Conservation (phyloP, 1,140 invertebrate species). For the Heliothis subflexa region DNA sequence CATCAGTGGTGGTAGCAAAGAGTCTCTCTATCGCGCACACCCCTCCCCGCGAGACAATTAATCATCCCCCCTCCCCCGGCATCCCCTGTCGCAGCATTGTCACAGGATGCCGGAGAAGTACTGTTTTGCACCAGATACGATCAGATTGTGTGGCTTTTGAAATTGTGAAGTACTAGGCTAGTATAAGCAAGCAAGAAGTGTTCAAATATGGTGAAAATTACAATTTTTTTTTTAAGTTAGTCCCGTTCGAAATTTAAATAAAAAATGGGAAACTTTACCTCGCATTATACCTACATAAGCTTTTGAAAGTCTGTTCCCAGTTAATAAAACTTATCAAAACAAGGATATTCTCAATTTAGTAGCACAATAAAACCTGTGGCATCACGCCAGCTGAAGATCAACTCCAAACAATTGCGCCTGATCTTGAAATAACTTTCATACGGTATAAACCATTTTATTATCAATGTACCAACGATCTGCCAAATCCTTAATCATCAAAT, state of each 20-base stretch:
- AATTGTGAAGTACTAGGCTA: slow-evolving; percentile 26
- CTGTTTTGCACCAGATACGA: slow-evolving; percentile 39
- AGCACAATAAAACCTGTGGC: background rate
- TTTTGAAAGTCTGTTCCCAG: background rate
- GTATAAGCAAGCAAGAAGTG: background rate
- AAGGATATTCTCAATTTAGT: background rate
- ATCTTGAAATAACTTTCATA: background rate
- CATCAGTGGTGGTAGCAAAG: slow-evolving; percentile 36
- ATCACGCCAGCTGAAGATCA: background rate
- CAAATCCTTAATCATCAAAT: slow-evolving; percentile 44
- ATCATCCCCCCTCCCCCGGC: slow-evolving; percentile 57
- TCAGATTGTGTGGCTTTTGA: slow-evolving; percentile 32
- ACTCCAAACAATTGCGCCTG: background rate
- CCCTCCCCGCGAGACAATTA: slow-evolving; percentile 58
- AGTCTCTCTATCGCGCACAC: slow-evolving; percentile 32
- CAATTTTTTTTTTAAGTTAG: background rate
- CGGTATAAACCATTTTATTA: slow-evolving; percentile 7
- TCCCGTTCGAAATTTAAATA: too few species aligned
- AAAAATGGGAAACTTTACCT: too few species aligned
- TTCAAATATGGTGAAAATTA: slow-evolving; percentile 2
- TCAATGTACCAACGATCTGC: slow-evolving; percentile 28
- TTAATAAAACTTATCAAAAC: background rate
- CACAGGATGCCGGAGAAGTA: slow-evolving; percentile 44
- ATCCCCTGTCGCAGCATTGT: slow-evolving; percentile 51
- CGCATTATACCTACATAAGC: too few species aligned